Conservation (phyloP, 2,797 vertebrate genomes). For the Notamacropus eugenii region DNA sequence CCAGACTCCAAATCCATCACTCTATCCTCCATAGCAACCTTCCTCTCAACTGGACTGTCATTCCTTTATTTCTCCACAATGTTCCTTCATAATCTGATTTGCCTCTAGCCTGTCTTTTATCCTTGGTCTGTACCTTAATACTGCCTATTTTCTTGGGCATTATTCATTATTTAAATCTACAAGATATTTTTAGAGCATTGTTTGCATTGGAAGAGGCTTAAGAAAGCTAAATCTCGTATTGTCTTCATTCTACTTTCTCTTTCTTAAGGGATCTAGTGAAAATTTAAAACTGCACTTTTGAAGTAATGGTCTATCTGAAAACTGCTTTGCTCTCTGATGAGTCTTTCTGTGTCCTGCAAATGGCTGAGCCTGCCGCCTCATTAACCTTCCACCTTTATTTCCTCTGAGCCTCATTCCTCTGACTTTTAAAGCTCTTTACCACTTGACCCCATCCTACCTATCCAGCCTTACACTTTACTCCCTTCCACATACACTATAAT, state of each 20-base stretch:
- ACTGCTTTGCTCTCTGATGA: constrained; percentile 32
- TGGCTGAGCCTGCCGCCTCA: background rate
- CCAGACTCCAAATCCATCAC: background rate
- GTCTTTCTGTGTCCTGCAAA: constrained; percentile 5
- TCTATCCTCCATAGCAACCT: background rate
- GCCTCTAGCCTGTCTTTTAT: background rate
- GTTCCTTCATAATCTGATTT: background rate
- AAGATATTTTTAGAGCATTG: constrained; percentile 41
- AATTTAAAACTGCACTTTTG: constrained; percentile 39
- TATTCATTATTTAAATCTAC: constrained; percentile 21
- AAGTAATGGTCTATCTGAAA: constrained; percentile 45
- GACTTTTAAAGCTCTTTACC: background rate
- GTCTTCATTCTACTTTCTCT: constrained; percentile 57
- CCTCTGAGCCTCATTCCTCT: background rate
- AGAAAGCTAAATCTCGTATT: constrained; percentile 55
- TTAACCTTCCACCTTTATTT: constrained; percentile 4
- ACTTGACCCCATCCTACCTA: background rate
- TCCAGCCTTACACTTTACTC: background rate
- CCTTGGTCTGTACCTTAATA: background rate
- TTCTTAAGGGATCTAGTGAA: constrained; percentile 61
- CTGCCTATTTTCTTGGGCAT: background rate
- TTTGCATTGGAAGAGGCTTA: constrained; percentile 46
- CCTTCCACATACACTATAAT: background rate
- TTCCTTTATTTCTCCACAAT: background rate
- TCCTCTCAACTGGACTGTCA: background rate